A percentile compares a stretch with the other conserved stretches of the same genome.
Evolutionary conservation across 2,113 vertebrate species (phyloP).

Genomic region (Sciurus niger): DNA sequence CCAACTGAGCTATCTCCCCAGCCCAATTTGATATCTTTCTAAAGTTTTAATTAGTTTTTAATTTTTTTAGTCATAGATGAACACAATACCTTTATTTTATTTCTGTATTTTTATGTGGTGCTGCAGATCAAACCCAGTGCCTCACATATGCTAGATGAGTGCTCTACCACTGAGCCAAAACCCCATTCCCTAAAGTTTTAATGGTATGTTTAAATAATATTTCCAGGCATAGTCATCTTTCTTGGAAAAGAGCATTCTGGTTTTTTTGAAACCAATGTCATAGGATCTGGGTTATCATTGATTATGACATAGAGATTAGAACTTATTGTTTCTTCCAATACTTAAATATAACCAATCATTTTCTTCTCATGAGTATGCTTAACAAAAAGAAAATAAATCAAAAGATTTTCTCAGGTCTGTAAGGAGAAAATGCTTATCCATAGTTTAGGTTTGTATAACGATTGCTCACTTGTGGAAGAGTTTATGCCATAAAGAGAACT

Average conservation of each 20-base stretch:
- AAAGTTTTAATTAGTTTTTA: too few relatives aligned
- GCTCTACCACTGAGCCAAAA: too few relatives aligned
- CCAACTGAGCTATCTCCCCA: too few relatives aligned
- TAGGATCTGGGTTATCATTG: background rate
- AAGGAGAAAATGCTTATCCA: background rate
- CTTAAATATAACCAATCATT: constrained; percentile 23
- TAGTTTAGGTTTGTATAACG: background rate
- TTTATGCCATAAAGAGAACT: background rate
- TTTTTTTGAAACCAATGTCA: background rate
- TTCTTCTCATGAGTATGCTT: background rate
- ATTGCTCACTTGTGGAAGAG: background rate
- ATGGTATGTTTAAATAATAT: background rate
- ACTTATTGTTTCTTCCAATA: constrained; percentile 3
- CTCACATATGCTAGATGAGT: too few relatives aligned
- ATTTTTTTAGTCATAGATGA: too few relatives aligned
- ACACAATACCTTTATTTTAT: too few relatives aligned
- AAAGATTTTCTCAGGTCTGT: background rate
- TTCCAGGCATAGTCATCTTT: background rate
- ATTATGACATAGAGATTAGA: background rate
- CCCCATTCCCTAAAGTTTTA: background rate
- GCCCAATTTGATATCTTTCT: background rate
- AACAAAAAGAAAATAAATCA: background rate
- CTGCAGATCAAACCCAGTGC: too few relatives aligned
- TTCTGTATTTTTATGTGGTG: too few relatives aligned
- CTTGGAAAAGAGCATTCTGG: background rate